Percentiles rank a stretch among this genome's conserved stretches.
These are phyloP conservation scores for Samia ricini DNA, from an alignment of 1,140 invertebrate species.

Conservation along the genomic window DNA sequence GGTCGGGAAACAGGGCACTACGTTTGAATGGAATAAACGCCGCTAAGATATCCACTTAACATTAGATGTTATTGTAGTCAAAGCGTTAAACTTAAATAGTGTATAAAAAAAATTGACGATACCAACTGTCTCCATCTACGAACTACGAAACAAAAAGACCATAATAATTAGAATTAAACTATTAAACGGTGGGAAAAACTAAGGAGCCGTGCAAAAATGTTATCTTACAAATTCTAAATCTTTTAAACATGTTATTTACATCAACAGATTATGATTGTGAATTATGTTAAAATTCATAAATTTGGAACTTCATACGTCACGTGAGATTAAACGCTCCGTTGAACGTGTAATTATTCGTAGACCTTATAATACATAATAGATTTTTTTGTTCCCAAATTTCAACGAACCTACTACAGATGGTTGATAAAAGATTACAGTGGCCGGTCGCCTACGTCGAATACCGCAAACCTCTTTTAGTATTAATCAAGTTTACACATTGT, in stretches of 20 bases:
- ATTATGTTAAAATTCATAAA: neutral
- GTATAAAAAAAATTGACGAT: too few species aligned
- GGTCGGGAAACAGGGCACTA: too few species aligned
- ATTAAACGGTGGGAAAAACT: too few species aligned
- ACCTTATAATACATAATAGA: conserved; percentile 19
- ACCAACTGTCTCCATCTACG: too few species aligned
- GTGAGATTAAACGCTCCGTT: conserved; percentile 18
- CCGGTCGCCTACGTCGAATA: conserved; percentile 32
- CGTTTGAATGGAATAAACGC: too few species aligned
- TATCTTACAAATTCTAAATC: too few species aligned
- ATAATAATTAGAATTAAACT: too few species aligned
- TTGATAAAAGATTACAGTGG: conserved; percentile 31
- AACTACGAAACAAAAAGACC: too few species aligned
- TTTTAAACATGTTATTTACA: neutral
- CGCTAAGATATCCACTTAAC: too few species aligned
- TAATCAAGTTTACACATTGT: conserved; percentile 53
- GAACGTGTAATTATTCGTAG: conserved; percentile 21
- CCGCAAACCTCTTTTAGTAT: conserved; percentile 40
- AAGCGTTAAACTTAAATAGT: too few species aligned
- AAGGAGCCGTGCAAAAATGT: too few species aligned
- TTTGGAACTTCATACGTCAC: neutral
- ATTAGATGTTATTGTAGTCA: too few species aligned
- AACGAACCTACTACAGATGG: conserved; percentile 31
- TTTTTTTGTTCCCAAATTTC: conserved; percentile 19
- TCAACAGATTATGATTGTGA: neutral